Base-by-base conservation (phyloP, 1,140 invertebrate genomes). In the Solenopsis fugax region DNA sequence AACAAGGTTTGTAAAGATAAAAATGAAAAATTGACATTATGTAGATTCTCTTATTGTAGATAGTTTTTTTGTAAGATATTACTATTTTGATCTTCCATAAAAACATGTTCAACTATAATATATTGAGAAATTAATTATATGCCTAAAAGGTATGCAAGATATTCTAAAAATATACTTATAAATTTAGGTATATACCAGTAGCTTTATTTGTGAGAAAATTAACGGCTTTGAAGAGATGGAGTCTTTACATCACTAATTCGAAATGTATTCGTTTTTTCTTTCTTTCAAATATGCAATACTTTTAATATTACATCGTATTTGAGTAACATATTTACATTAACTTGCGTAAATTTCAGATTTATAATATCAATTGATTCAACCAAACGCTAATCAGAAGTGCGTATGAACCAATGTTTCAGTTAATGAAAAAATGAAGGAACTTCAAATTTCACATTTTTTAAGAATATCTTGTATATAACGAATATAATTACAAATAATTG, bases 61-160 rank as follows among this genome's bases (percentile, higher is more conserved):
- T 12, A 37, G 16, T 56, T 6, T 58, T 69, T 52, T 45, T 69
- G 50, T 81, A 71, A 81, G 16, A 69, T 71, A 81, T 69, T 81
- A 81, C 10, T 41, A 48, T 24, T 24, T 73, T 62, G 41, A 84
- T 84, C 41, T 82, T 82, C 41, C 54, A 82, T 48, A 82, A 84
- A 84, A 72, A 72, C 41, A 60, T 21, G 18, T 41, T 69, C 48
- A 80, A 80, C 10, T 80, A 9, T n/a, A n/a, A n/a, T n/a, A n/a
- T 81, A 72, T 82, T 60, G 5, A 60, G 45, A 82, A 71, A 29
- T 73, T 72, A 72, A 73, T 4, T 84, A 21, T 84, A 84, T 50
- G 58, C 41, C 18, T 73, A 73, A 21, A 3, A 58, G 60, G 3
- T 73, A 60, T 84, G 73, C 54, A 84, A 82, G 67, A 73, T 82